Base-by-base conservation (phyloP, 2,797 vertebrate genomes). In the Poecilia velifera region DNA sequence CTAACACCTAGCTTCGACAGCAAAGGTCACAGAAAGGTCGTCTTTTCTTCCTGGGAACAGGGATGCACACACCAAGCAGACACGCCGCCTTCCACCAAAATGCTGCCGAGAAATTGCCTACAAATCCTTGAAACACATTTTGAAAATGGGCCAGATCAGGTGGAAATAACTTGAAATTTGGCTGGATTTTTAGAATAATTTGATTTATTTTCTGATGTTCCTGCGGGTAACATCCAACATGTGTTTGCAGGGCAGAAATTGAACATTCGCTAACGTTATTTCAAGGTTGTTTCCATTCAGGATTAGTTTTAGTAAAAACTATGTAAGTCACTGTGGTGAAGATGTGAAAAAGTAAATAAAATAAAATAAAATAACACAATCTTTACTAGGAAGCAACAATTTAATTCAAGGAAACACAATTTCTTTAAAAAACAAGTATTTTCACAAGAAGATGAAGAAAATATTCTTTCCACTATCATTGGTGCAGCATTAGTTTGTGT, bases 1-100 rank as follows among this genome's bases (percentile, higher is more conserved):
- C 87, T 93, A 93, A 93, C 91, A 93, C 45, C 73, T 75, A 87
- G 82, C 77, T 78, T 70, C 88, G 76, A 76, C 82, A 83, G 87
- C 80, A 92, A 92, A 94, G 91, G 92, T 92, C 92, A 92, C 0
- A 43, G 76, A 84, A 31, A 89, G 79, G 88, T 86, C 86, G 89
- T 82, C 77, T 79, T 86, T 79, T 73, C 76, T 72, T 73, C 45
- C 47, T 79, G 51, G 18, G 22, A 12, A 31, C 72, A 28, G 41
- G 6, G 13, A 71, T 16, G 41, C 8, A n/a, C 39, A 13, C n/a
- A 43, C 34, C 36, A 66, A 6, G 2, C 39, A n/a, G 39, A 71
- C 10, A 16, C 6, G 3, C 6, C 22, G n/a, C 39, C 12, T 45
- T 71, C 25, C 43, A 20, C 41, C 41, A 45, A 28, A 71, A 71